phyloP scores from a whole-genome alignment of 2,113 vertebrate genomes.

The Aspiorhynchus laticeps region DNA sequence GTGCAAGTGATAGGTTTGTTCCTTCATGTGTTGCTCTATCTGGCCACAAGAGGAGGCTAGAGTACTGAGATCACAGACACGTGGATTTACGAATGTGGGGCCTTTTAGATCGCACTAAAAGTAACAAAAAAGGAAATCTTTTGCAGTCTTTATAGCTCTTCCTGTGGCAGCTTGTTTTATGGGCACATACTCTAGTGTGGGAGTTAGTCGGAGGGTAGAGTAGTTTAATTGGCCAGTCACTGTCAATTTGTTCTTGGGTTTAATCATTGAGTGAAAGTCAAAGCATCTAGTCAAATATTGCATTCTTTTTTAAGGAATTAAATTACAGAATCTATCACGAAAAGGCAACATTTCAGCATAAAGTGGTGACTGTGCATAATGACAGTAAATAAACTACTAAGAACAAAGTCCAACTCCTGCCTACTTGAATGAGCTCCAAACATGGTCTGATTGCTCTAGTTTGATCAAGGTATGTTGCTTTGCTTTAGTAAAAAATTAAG shows the following conservation, averaged over 20 bases:
- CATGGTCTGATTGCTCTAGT: slow-evolving; percentile 1
- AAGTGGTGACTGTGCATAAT: slow-evolving; percentile 3
- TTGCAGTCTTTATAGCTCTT: slow-evolving; percentile 2
- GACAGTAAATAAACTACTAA: slow-evolving; percentile 30
- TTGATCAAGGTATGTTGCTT: not conserved
- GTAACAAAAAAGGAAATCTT: not conserved
- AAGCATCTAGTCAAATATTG: slow-evolving; percentile 8
- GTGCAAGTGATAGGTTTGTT: not conserved
- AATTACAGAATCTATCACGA: not conserved
- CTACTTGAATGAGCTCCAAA: slow-evolving; percentile 28
- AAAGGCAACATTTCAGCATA: not conserved
- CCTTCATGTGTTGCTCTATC: not conserved
- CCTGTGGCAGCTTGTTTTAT: slow-evolving; percentile 37
- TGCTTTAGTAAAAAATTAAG: not conserved
- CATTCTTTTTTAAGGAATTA: not conserved
- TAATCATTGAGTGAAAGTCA: not conserved
- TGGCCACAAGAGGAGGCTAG: slow-evolving; percentile 57
- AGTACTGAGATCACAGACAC: slow-evolving; percentile 38
- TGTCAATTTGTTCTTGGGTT: not conserved
- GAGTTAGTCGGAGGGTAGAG: not conserved
- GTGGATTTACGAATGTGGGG: not conserved
- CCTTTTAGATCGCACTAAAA: not conserved
- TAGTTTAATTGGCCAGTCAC: not conserved
- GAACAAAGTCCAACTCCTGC: slow-evolving; percentile 47
- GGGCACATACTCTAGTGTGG: not conserved